Evolutionary conservation across 2,888 invertebrate genomes (phyloP).

Genomic region (Zhengitettix transpicula): DNA sequence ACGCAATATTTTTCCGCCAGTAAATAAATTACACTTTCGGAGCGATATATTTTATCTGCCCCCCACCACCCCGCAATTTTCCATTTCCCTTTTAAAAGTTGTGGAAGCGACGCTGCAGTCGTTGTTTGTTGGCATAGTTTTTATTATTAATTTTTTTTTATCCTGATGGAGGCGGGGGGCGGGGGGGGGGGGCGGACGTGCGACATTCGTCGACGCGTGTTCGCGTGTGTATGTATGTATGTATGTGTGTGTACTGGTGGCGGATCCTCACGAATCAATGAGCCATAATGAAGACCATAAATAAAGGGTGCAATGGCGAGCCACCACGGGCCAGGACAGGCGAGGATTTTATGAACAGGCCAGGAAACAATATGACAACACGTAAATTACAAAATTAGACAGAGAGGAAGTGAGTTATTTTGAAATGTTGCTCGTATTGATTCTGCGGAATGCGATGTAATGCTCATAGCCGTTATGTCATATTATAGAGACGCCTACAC

Average conservation of each 20-base stretch:
- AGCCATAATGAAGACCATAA: constrained; percentile 27
- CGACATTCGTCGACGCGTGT: background rate
- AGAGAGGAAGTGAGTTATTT: constrained; percentile 13
- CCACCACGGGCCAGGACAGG: constrained; percentile 17
- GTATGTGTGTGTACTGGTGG: background rate
- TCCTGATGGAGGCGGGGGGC: background rate
- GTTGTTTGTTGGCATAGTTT: background rate
- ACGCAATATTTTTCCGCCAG: constrained; percentile 10
- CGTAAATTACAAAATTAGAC: constrained; percentile 21
- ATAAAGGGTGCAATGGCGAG: constrained; percentile 21
- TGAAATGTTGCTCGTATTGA: constrained; percentile 13
- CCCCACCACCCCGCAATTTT: constrained; percentile 12
- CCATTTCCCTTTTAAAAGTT: constrained; percentile 13
- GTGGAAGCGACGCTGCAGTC: background rate
- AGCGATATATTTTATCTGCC: constrained; percentile 13
- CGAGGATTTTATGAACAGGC: constrained; percentile 21
- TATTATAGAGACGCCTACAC: constrained; percentile 9
- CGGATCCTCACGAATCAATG: constrained; percentile 22
- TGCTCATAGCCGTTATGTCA: constrained; percentile 12
- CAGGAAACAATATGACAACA: constrained; percentile 23
- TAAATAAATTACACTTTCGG: constrained; percentile 7
- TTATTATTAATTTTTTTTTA: background rate
- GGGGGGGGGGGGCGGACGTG: background rate
- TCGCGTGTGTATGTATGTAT: background rate
- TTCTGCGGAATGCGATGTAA: constrained; percentile 13